Evolutionary conservation across 2,113 vertebrate species (phyloP).

Genomic region (Megaceryle maxima): DNA sequence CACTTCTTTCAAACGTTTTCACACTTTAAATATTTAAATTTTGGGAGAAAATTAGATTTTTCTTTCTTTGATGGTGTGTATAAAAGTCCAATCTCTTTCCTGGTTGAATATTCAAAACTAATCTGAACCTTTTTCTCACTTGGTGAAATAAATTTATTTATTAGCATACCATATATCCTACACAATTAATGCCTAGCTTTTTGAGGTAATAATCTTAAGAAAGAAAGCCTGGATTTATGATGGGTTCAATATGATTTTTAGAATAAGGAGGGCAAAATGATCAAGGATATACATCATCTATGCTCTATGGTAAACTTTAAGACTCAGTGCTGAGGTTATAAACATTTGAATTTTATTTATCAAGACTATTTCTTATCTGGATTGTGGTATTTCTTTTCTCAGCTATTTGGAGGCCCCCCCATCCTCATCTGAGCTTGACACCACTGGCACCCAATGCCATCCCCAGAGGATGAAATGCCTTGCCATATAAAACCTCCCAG

Average conservation of each 20-base stretch:
- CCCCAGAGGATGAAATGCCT: rapidly evolving
- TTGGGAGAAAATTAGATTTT: background rate
- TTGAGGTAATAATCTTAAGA: background rate
- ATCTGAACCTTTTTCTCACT: background rate
- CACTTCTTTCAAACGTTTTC: background rate
- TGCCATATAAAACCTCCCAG: background rate
- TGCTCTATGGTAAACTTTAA: background rate
- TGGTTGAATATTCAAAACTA: background rate
- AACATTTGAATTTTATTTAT: background rate
- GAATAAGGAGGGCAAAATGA: background rate
- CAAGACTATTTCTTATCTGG: background rate
- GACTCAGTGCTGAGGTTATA: background rate
- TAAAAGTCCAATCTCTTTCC: background rate
- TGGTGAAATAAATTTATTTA: background rate
- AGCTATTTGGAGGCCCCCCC: background rate
- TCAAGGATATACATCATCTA: background rate
- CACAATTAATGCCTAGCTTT: background rate
- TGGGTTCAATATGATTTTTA: background rate
- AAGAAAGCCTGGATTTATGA: background rate
- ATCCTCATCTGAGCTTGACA: background rate
- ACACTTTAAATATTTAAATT: background rate
- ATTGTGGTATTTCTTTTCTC: background rate
- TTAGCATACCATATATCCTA: background rate
- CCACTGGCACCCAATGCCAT: rapidly evolving
- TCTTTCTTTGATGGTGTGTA: background rate